Evolutionary conservation across 2,888 invertebrate genomes (phyloP), one percentile per base, ranked within the genome.

Genomic region (Andrena praecox): DNA sequence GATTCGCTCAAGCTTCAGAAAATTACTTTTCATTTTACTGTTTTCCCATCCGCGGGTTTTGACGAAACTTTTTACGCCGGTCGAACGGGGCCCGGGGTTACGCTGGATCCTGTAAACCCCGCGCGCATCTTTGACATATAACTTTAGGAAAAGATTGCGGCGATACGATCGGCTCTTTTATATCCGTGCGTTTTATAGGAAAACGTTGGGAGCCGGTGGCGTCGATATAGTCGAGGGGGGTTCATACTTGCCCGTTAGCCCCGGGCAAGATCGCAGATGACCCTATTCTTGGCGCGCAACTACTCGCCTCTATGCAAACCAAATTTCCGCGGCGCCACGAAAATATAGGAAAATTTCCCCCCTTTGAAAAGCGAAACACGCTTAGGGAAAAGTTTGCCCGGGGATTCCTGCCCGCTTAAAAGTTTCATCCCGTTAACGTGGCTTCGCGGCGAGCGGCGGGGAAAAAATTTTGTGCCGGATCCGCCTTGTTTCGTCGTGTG

Each of bases 101-200:
- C 3, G 56, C 27, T 56, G 10, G 42, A 33, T 35, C 29, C 71
- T 71, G 67, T 52, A 67, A 72, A 50, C 48, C 3, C n/a, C 1
- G 31, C 24, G 63, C 48, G 62, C 70, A 75, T 76, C 70, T 81
- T 76, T 62, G 82, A 71, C 70, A 56, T 68, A 71, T 59, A 77
- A 72, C 60, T 82, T 82, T 59, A 12, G 56, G 63, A 82, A 82
- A 71, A 82, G 71, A 82, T 82, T 63, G 71, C 35, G 63, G 29
- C 75, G 77, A 71, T 63, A 62, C 69, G 63, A 87, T 85, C 85
- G 87, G 52, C 66, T 66, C 66, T 87, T 87, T 87, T 75, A 82
- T 79, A 59, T 66, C 24, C 59, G 27, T 56, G 50, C 72, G 77
- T 82, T 83, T 83, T 77, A 82, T 77, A 72, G 82, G 69, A n/a